Percentiles rank a stretch among this genome's conserved stretches.
phyloP scores from a whole-genome alignment of 2,113 vertebrate species.

The Todiramphus saurophagus region DNA sequence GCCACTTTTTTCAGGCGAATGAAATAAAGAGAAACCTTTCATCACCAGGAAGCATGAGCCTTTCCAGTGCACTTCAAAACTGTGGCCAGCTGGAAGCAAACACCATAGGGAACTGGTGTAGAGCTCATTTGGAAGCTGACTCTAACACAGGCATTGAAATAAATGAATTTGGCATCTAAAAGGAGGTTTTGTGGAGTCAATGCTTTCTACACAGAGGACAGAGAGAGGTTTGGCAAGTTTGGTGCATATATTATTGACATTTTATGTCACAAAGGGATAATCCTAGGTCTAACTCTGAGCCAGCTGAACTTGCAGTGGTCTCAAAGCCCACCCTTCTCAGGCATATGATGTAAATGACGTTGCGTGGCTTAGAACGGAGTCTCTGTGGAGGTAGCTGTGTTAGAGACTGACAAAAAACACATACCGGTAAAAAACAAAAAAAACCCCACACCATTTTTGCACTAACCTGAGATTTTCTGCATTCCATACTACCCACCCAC shows the following conservation, averaged over 20 bases:
- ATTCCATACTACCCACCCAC: neutral
- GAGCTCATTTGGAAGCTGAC: neutral
- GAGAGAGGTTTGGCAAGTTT: conserved; percentile 13
- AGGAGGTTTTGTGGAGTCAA: conserved; percentile 38
- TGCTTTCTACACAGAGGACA: conserved; percentile 33
- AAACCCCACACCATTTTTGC: neutral
- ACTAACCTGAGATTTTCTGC: neutral
- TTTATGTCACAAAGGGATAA: conserved; percentile 16
- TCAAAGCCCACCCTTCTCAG: neutral
- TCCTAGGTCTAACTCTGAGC: neutral
- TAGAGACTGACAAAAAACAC: neutral
- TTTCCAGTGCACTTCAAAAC: neutral
- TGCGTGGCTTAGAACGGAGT: neutral
- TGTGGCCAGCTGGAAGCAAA: conserved; percentile 3
- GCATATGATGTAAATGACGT: neutral
- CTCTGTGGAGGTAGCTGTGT: neutral
- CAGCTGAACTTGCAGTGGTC: neutral
- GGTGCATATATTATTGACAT: conserved; percentile 26
- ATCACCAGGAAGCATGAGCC: neutral
- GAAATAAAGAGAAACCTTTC: neutral
- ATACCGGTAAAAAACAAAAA: neutral
- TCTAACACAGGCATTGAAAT: neutral
- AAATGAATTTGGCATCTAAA: conserved; percentile 37
- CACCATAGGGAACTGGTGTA: neutral
- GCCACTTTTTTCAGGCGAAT: neutral